Percentiles rank a stretch among this genome's conserved stretches.
Conservation (phyloP, 2,113 vertebrate species). For the Tachysurus vachellii region DNA sequence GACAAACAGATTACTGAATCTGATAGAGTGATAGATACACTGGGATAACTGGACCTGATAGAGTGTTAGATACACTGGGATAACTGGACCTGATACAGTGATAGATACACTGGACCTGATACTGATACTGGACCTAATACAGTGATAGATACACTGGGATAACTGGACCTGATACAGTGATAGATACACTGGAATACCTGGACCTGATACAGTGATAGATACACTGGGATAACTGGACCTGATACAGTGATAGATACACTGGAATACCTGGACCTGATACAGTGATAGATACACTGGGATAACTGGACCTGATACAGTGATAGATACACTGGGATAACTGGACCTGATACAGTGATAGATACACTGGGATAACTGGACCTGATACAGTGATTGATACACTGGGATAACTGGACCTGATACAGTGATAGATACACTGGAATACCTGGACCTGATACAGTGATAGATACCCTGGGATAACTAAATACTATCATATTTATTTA, state of each 20-base stretch:
- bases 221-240: background rate
- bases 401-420: background rate
- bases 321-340: background rate
- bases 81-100: background rate
- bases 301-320: background rate
- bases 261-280: background rate
- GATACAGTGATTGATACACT: background rate
- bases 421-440: background rate
- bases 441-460: background rate
- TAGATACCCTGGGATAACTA: background rate
- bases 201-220: background rate
- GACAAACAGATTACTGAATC: background rate
- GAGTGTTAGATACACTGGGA: background rate
- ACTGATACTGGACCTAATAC: background rate
- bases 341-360: background rate
- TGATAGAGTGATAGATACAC: background rate
- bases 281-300: background rate
- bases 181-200: background rate
- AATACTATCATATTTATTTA: no score
- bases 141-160: background rate
- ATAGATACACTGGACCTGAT: background rate
- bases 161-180: background rate
- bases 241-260: background rate
- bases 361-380: no score
- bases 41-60: background rate